These are phyloP conservation scores for Bombus confusus DNA, from an alignment of 1,140 invertebrate genomes.

Conservation along the genomic window DNA sequence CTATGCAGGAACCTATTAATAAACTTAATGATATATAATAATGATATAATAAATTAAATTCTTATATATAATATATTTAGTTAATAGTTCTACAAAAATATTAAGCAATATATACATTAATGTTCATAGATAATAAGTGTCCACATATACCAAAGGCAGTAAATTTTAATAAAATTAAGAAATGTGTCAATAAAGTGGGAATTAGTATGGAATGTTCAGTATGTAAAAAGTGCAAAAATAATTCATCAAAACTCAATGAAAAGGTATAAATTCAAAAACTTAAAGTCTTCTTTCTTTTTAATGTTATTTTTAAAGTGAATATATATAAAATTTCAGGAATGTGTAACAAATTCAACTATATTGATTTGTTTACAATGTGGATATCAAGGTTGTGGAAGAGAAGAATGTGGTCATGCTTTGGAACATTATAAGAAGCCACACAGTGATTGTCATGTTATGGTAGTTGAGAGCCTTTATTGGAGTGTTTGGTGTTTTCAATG, in stretches of 20 bases:
- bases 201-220: slow-evolving; percentile 85
- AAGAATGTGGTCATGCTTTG: slow-evolving; percentile 88
- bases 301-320: not conserved
- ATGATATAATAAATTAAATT: not conserved
- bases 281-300: not conserved
- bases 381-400: slow-evolving; percentile 88
- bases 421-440: slow-evolving; percentile 89
- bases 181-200: slow-evolving; percentile 83
- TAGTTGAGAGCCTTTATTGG: slow-evolving; percentile 88
- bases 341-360: slow-evolving; percentile 74
- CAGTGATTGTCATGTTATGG: slow-evolving; percentile 89
- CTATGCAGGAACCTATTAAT: not conserved
- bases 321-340: slow-evolving; percentile 32
- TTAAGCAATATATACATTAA: not conserved
- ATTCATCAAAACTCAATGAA: slow-evolving; percentile 70
- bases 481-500: slow-evolving; percentile 90
- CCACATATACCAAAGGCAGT: slow-evolving; percentile 88
- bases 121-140: slow-evolving; percentile 80
- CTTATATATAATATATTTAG: not conserved
- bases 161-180: slow-evolving; percentile 86
- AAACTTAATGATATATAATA: not conserved
- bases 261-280: slow-evolving; percentile 64
- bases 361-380: slow-evolving; percentile 90
- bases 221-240: slow-evolving; percentile 82
- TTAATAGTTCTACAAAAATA: too few species aligned